Evolutionary conservation across 2,113 vertebrate species (phyloP).

Genomic region (Channa maculata): DNA sequence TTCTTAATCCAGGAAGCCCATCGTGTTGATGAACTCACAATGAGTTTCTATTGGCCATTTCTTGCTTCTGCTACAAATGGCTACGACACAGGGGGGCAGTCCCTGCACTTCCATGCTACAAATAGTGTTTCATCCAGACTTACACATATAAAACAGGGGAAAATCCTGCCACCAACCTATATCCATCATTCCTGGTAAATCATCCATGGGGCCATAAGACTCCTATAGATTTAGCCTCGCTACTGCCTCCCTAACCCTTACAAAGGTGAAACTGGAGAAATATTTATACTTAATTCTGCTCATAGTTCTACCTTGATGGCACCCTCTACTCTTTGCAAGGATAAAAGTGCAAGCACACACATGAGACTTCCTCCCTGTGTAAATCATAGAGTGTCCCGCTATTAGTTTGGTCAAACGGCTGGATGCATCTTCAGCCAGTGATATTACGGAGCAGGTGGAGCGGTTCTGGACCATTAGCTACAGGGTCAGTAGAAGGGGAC

Average conservation of each 20-base stretch:
- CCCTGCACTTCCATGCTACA: too few relatives aligned
- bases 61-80: too few relatives aligned
- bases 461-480: constrained; percentile 72
- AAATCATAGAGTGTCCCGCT: constrained; percentile 48
- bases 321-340: constrained; percentile 44
- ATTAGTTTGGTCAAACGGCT: constrained; percentile 67
- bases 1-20: too few relatives aligned
- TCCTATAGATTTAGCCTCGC: constrained; percentile 9
- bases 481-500: constrained; percentile 61
- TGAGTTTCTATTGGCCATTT: too few relatives aligned
- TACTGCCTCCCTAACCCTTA: constrained; percentile 36
- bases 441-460: constrained; percentile 70
- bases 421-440: constrained; percentile 58
- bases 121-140: too few relatives aligned
- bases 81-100: too few relatives aligned
- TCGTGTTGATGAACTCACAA: too few relatives aligned
- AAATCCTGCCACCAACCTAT: neutral
- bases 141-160: too few relatives aligned
- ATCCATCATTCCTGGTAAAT: constrained; percentile 8
- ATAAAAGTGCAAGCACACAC: constrained; percentile 36
- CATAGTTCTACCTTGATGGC: constrained; percentile 39
- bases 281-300: constrained; percentile 15
- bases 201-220: neutral
- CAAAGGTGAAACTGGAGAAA: constrained; percentile 29
- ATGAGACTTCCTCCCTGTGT: constrained; percentile 14